Percentiles rank a stretch among this genome's conserved stretches.
Evolutionary conservation across 2,797 vertebrate species (phyloP).

Genomic region (Sebastes wilsoni): DNA sequence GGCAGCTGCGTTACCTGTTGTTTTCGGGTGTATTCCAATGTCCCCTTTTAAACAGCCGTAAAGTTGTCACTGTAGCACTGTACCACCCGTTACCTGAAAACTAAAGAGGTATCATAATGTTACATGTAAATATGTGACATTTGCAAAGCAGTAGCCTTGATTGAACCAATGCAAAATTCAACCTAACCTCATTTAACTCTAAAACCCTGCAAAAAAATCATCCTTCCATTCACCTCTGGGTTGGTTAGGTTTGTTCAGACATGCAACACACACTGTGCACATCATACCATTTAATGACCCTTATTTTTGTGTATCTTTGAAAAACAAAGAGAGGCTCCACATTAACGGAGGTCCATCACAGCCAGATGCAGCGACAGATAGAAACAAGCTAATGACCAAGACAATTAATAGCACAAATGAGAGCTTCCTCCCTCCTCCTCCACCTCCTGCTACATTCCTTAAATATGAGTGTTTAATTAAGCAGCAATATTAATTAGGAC

Average conservation of each 20-base stretch:
- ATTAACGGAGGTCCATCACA: slow-evolving; percentile 36
- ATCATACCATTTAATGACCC: not conserved
- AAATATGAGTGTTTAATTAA: slow-evolving; percentile 86
- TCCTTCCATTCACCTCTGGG: not conserved
- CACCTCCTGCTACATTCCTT: slow-evolving; percentile 59
- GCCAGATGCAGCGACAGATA: slow-evolving; percentile 41
- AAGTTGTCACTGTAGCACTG: not conserved
- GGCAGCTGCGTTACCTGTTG: no score
- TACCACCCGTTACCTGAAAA: not conserved
- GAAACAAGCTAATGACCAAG: slow-evolving; percentile 60
- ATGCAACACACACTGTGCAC: not conserved
- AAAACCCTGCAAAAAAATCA: not conserved
- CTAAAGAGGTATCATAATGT: not conserved
- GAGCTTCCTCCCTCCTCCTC: slow-evolving; percentile 45
- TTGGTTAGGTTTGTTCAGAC: not conserved
- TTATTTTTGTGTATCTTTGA: not conserved
- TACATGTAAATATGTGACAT: not conserved
- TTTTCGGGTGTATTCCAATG: not conserved
- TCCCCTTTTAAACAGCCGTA: not conserved
- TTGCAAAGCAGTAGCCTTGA: not conserved
- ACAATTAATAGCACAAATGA: slow-evolving; percentile 69
- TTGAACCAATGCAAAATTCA: not conserved
- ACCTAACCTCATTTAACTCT: not conserved
- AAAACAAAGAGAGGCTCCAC: slow-evolving; percentile 5
- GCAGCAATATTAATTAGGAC: slow-evolving; percentile 80